Evolutionary conservation across 2,797 vertebrate species (phyloP).

Genomic region (Cephalopachus bancanus): DNA sequence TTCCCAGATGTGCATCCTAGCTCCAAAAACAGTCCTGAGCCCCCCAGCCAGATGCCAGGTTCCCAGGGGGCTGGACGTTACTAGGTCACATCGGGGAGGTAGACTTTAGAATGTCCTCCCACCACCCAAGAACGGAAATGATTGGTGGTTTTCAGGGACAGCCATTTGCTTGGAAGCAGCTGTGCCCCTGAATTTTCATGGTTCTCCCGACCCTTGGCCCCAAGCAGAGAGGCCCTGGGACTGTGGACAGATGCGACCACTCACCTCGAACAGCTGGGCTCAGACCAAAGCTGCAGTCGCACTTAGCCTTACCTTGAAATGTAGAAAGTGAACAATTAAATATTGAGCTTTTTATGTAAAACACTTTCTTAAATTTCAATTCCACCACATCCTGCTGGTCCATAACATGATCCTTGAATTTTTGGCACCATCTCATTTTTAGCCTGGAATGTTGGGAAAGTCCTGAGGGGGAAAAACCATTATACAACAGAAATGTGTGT

Average conservation of each 20-base stretch:
- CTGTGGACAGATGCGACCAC: neutral
- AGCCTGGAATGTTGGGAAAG: slow-evolving; percentile 32
- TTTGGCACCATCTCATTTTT: slow-evolving; percentile 32
- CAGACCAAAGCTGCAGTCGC: neutral
- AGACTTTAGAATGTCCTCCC: neutral
- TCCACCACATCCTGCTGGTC: slow-evolving; percentile 39
- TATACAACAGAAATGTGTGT: neutral
- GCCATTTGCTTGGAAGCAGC: slow-evolving; percentile 32
- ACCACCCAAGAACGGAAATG: neutral
- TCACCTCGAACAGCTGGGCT: neutral
- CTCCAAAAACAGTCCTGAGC: neutral
- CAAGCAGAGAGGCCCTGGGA: neutral
- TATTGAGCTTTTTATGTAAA: slow-evolving; percentile 17
- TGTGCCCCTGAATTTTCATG: neutral
- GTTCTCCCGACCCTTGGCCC: neutral
- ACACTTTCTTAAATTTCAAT: slow-evolving; percentile 70
- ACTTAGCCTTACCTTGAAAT: slow-evolving; percentile 50
- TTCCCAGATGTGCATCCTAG: slow-evolving; percentile 10
- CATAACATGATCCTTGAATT: slow-evolving; percentile 19
- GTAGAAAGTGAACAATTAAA: slow-evolving; percentile 62
- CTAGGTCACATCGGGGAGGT: neutral
- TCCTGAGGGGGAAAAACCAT: neutral
- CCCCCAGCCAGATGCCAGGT: neutral
- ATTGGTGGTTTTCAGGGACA: neutral
- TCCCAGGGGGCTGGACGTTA: neutral